These are phyloP conservation scores for western clawed frog (Xenopus tropicalis) DNA, from an alignment of 2,113 vertebrate genomes.

Conservation along the genomic window UCB_Xtro_10.0 CM004443.2:145043001-145043500, in stretches of 20 bases:
- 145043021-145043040: conserved; percentile 89
- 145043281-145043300: conserved; percentile 94
- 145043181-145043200: conserved; percentile 94
- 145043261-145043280: conserved; percentile 82
- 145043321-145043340: conserved; percentile 95
- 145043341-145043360: conserved; percentile 83
- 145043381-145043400: conserved; percentile 90
- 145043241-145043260: conserved; percentile 92
- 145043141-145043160: conserved; percentile 95
- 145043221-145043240: conserved; percentile 95
- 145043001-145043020: neutral
- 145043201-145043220: conserved; percentile 94
- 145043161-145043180: conserved; percentile 97
- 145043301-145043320: conserved; percentile 95
- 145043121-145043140: conserved; percentile 96
- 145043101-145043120: conserved; percentile 88
- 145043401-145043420: conserved; percentile 92
- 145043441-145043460: conserved; percentile 58
- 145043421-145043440: conserved; percentile 89
- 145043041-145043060: conserved; percentile 92
- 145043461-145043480: conserved; percentile 21
- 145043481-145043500: conserved; percentile 45
- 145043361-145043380: conserved; percentile 93
- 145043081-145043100: conserved; percentile 97
- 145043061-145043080: conserved; percentile 92